These are phyloP conservation scores for Telenomus remus DNA, from an alignment of 1,140 invertebrate genomes.

Conservation along the genomic window DNA sequence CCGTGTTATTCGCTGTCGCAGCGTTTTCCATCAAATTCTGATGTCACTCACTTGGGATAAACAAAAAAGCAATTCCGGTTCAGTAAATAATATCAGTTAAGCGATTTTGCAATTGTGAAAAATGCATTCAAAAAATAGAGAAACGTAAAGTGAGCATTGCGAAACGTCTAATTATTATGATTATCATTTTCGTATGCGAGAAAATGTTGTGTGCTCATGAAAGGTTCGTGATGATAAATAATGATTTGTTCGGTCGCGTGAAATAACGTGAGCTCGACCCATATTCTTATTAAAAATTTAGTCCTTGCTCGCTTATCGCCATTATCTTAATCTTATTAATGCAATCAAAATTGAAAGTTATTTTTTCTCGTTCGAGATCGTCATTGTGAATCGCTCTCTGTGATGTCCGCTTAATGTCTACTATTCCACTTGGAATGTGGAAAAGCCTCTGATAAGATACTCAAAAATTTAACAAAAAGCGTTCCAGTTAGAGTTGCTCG, in stretches of 20 bases:
- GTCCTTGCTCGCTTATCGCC: slow-evolving; percentile 1
- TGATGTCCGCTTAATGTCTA: neutral
- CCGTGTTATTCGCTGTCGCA: neutral
- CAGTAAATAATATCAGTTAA: no score
- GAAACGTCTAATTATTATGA: neutral
- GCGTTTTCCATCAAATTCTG: neutral
- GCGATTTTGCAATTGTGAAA: no score
- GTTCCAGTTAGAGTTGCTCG: no score
- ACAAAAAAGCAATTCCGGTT: neutral
- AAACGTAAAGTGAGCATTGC: no score
- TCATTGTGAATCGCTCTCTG: neutral
- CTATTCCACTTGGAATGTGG: no score
- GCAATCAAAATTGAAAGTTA: neutral
- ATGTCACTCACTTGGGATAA: neutral
- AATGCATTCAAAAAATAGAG: no score
- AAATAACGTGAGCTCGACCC: neutral
- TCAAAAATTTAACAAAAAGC: no score
- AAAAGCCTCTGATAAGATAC: neutral
- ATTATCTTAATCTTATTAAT: neutral
- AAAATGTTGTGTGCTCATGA: neutral
- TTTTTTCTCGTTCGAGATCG: neutral
- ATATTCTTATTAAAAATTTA: neutral
- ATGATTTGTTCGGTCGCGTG: neutral
- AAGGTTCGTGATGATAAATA: neutral
- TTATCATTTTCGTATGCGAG: neutral